A percentile compares a stretch with the other conserved stretches of the same genome.
phyloP scores from a whole-genome alignment of 1,140 invertebrate species.

The Centruroides vittatus region DNA sequence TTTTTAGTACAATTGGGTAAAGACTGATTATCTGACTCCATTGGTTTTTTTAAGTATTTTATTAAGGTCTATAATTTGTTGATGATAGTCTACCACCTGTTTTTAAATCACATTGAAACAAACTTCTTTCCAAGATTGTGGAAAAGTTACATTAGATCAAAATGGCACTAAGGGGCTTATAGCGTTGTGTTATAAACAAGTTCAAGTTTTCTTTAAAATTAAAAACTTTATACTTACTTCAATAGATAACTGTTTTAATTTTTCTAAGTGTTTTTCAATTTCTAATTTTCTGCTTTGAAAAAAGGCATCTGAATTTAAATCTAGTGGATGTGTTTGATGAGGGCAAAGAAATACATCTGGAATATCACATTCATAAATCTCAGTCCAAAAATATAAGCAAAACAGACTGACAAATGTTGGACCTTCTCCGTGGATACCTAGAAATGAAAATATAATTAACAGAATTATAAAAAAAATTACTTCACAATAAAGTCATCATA shows the following conservation, averaged over 20 bases:
- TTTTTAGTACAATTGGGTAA: too few species aligned
- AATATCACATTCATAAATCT: conserved; percentile 44
- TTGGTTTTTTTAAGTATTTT: too few species aligned
- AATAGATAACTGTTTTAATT: conserved; percentile 27
- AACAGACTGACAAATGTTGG: conserved; percentile 46
- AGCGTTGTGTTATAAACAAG: too few species aligned
- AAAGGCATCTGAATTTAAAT: conserved; percentile 47
- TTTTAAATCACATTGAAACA: too few species aligned
- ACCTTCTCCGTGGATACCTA: conserved; percentile 54
- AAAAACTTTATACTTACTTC: conserved; percentile 18
- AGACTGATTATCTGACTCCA: too few species aligned
- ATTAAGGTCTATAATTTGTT: too few species aligned
- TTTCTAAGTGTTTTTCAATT: conserved; percentile 39
- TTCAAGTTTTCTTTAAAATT: too few species aligned
- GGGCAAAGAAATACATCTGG: conserved; percentile 48
- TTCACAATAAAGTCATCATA: too few species aligned
- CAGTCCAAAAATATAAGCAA: conserved; percentile 57
- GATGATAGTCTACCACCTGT: too few species aligned
- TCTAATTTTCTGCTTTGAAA: conserved; percentile 39
- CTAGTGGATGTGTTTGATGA: conserved; percentile 51
- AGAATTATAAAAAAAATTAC: neutral
- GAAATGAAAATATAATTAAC: neutral
- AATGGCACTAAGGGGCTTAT: too few species aligned
- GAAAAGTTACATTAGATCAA: too few species aligned
- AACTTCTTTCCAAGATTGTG: too few species aligned